Conservation (phyloP, 2,113 vertebrate genomes). For the Hippocampus abdominalis region DNA sequence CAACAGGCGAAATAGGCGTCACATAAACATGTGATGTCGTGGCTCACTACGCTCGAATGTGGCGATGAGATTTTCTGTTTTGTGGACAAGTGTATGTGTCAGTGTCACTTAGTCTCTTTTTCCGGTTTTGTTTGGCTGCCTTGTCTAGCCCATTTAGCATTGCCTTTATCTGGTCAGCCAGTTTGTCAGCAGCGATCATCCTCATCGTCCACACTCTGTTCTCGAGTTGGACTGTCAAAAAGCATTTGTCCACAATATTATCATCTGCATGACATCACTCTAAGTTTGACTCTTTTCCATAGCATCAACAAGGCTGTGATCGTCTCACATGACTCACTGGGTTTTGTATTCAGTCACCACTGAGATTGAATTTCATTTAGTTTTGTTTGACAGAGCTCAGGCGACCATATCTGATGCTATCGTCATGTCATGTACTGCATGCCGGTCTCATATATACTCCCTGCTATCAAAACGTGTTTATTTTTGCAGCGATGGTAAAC, state of each 20-base stretch:
- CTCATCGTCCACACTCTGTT: not conserved
- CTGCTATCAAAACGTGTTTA: slow-evolving; percentile 16
- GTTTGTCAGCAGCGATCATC: not conserved
- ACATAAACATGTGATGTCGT: too few species aligned
- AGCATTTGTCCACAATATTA: not conserved
- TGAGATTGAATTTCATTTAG: not conserved
- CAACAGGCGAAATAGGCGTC: too few species aligned
- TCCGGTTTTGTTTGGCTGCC: not conserved
- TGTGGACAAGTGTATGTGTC: not conserved
- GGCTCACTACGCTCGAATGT: too few species aligned
- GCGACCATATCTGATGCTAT: not conserved
- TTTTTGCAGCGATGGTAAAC: not conserved
- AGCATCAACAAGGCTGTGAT: not conserved
- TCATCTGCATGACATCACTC: not conserved
- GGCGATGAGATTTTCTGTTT: not conserved
- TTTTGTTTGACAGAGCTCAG: not conserved
- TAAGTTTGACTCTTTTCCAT: not conserved
- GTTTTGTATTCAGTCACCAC: not conserved
- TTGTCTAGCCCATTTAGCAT: not conserved
- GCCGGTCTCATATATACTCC: not conserved
- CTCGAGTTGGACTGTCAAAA: not conserved
- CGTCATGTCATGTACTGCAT: not conserved
- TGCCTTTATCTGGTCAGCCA: not conserved
- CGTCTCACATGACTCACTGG: not conserved
- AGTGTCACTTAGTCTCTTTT: not conserved